These are phyloP conservation scores for Daktulosphaira vitifoliae DNA, from an alignment of 1,140 invertebrate species.

Conservation along the genomic window DNA sequence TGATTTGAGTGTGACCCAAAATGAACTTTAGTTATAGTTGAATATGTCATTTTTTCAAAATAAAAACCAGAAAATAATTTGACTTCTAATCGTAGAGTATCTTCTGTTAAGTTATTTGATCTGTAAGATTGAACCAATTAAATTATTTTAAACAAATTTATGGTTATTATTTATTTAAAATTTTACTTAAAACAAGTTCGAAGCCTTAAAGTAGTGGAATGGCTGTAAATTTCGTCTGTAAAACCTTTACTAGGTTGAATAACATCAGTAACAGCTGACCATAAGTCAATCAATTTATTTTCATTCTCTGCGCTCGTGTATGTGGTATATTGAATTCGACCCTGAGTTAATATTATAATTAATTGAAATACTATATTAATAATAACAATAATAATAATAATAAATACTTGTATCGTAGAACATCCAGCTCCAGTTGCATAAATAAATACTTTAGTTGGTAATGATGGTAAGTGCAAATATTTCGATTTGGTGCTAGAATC, in stretches of 20 bases:
- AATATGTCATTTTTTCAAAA: slow-evolving; percentile 46
- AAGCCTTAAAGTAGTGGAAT: not conserved
- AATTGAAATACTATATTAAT: no score
- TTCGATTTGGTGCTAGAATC: slow-evolving; percentile 48
- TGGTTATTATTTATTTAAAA: not conserved
- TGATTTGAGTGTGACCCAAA: slow-evolving; percentile 51
- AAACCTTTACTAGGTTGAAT: slow-evolving; percentile 45
- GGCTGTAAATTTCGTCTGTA: slow-evolving; percentile 35
- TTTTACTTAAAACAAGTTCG: slow-evolving; percentile 2
- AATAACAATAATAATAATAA: slow-evolving; percentile 16
- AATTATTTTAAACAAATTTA: not conserved
- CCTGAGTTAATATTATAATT: slow-evolving; percentile 6
- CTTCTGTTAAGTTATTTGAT: slow-evolving; percentile 51
- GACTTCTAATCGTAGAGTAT: slow-evolving; percentile 52
- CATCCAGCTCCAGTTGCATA: slow-evolving; percentile 58
- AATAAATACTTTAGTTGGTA: slow-evolving; percentile 57
- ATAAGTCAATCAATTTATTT: slow-evolving; percentile 1
- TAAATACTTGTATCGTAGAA: slow-evolving; percentile 52
- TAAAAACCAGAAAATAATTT: slow-evolving; percentile 56
- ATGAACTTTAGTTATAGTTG: slow-evolving; percentile 49
- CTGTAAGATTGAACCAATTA: slow-evolving; percentile 44
- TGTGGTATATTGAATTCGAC: not conserved
- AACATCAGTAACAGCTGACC: slow-evolving; percentile 29
- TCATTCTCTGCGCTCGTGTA: slow-evolving; percentile 19
- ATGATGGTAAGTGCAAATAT: slow-evolving; percentile 49